A percentile compares a stretch with the other conserved stretches of the same genome.
phyloP scores from a whole-genome alignment of 2,888 invertebrate species.

The Cyclophora punctaria region DNA sequence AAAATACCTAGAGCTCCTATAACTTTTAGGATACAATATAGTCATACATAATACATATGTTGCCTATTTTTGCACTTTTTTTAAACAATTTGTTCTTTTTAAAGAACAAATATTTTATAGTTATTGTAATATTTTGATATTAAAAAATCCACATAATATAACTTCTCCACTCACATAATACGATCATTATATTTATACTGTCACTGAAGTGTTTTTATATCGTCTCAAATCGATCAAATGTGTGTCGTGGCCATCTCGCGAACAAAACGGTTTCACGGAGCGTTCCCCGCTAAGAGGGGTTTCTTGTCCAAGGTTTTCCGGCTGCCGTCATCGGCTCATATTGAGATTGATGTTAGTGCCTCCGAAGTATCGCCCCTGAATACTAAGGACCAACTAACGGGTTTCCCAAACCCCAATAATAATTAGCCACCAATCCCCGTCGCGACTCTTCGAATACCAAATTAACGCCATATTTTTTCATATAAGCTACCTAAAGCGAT shows the following conservation, averaged over 20 bases:
- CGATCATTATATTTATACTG: no score
- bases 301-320: conserved; percentile 66
- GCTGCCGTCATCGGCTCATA: conserved; percentile 62
- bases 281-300: conserved; percentile 56
- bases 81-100: no score
- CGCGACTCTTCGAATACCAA: conserved; percentile 63
- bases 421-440: conserved; percentile 62
- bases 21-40: no score
- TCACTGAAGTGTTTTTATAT: no score
- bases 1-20: no score
- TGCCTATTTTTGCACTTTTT: no score
- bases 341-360: conserved; percentile 71
- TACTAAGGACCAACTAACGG: conserved; percentile 58
- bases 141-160: no score
- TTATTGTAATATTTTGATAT: no score
- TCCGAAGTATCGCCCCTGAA: conserved; percentile 50
- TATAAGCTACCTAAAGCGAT: conserved; percentile 35
- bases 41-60: no score
- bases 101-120: no score
- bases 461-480: conserved; percentile 62
- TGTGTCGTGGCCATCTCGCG: conserved; percentile 22
- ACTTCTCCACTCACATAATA: no score
- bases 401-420: conserved; percentile 47
- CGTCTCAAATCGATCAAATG: conserved; percentile 42
- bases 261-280: conserved; percentile 35